phyloP scores from a whole-genome alignment of 2,797 vertebrate species.

The Sphaeramia orbicularis region DNA sequence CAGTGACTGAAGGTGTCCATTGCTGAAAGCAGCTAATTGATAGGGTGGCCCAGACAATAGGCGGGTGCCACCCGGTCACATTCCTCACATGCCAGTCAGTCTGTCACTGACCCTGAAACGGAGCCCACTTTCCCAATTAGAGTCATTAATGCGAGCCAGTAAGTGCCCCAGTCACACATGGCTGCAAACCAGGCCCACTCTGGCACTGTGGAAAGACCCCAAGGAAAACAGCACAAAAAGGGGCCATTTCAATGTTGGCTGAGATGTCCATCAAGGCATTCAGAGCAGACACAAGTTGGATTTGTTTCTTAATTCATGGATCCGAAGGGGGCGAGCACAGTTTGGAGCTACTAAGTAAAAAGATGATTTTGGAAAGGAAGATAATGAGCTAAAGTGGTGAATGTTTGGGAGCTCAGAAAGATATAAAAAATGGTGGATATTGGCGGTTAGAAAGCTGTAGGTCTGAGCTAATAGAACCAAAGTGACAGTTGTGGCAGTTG shows the following conservation, averaged over 20 bases:
- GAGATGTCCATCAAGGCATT: conserved; percentile 54
- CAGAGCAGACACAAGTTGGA: conserved; percentile 29
- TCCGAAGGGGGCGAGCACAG: neutral
- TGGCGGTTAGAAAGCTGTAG: conserved; percentile 41
- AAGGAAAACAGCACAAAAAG: conserved; percentile 63
- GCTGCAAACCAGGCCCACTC: conserved; percentile 76
- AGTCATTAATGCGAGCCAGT: conserved; percentile 79
- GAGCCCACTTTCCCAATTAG: conserved; percentile 86
- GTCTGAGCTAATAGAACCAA: conserved; percentile 40
- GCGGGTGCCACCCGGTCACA: conserved; percentile 71
- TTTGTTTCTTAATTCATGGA: conserved; percentile 23
- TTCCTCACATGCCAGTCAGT: conserved; percentile 82
- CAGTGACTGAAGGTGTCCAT: conserved; percentile 47
- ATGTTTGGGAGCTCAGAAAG: conserved; percentile 1
- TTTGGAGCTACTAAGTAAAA: conserved; percentile 1
- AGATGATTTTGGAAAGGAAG: conserved; percentile 11
- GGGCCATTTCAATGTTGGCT: conserved; percentile 29
- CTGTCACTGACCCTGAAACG: conserved; percentile 80
- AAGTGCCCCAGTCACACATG: conserved; percentile 83
- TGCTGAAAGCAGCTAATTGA: conserved; percentile 66
- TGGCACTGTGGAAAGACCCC: conserved; percentile 70
- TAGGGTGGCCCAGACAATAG: conserved; percentile 66
- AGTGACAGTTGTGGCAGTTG: conserved; percentile 82
- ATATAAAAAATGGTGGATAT: conserved; percentile 27
- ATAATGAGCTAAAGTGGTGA: conserved; percentile 31